These are phyloP conservation scores for Poecilia wingei DNA, from an alignment of 2,797 vertebrate species.

Conservation along the genomic window DNA sequence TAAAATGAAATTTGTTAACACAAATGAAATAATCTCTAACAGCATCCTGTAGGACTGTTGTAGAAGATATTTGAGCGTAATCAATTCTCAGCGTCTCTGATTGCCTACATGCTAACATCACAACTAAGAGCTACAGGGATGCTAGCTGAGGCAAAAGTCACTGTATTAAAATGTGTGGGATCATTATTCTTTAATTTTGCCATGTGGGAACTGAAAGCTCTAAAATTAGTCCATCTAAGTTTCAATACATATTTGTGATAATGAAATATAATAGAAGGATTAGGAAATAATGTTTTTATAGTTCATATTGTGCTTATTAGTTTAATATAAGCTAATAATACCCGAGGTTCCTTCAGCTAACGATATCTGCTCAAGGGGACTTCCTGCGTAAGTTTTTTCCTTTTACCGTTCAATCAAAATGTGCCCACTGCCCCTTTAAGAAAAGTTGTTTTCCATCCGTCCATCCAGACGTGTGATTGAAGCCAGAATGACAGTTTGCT, in stretches of 20 bases:
- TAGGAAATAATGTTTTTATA: neutral
- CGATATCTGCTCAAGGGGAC: neutral
- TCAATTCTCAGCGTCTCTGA: neutral
- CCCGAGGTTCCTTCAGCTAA: neutral
- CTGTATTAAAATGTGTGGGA: neutral
- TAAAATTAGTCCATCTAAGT: neutral
- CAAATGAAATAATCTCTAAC: neutral
- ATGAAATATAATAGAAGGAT: neutral
- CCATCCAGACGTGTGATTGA: neutral
- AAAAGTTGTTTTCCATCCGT: neutral
- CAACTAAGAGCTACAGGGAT: neutral
- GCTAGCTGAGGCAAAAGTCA: neutral
- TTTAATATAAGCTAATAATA: neutral
- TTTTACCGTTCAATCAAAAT: neutral
- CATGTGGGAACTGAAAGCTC: neutral
- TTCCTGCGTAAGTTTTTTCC: neutral
- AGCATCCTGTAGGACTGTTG: neutral
- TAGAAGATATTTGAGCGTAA: neutral
- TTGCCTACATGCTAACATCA: neutral
- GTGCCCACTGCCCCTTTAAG: neutral
- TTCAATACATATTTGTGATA: no score
- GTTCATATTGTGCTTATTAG: neutral
- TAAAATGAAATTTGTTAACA: neutral
- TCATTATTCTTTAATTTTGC: neutral
- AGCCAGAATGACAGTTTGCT: conserved; percentile 1